Conservation (phyloP, 2,797 vertebrate genomes). For the Notolabrus celidotus region DNA sequence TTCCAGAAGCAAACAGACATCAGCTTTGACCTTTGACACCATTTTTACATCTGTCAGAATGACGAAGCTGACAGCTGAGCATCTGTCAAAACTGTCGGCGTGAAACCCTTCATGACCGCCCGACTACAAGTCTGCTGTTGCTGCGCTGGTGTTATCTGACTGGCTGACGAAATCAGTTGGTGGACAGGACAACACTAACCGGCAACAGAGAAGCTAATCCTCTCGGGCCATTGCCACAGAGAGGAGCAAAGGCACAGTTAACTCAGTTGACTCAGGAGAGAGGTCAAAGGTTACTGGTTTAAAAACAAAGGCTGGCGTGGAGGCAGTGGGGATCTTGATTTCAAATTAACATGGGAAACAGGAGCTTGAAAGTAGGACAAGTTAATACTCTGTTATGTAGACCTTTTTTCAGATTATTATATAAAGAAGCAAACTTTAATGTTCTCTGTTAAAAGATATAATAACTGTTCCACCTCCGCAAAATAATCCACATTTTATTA, state of each 20-base stretch:
- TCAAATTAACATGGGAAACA: background rate
- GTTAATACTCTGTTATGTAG: background rate
- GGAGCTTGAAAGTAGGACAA: background rate
- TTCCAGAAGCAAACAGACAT: slow-evolving; percentile 42
- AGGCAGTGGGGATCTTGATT: background rate
- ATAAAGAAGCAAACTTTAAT: background rate
- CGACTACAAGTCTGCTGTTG: slow-evolving; percentile 16
- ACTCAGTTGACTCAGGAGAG: slow-evolving; percentile 21
- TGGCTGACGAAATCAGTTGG: slow-evolving; percentile 31
- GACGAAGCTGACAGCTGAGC: slow-evolving; percentile 46
- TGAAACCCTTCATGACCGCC: slow-evolving; percentile 35
- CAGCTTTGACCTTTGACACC: slow-evolving; percentile 63
- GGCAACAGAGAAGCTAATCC: slow-evolving; percentile 61
- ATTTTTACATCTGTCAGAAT: slow-evolving; percentile 61
- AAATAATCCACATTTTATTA: too few relatives aligned
- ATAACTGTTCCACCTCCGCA: too few relatives aligned
- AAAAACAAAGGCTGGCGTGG: slow-evolving; percentile 17
- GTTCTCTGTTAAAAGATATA: too few relatives aligned
- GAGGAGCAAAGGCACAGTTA: slow-evolving; percentile 32
- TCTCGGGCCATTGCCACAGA: slow-evolving; percentile 34
- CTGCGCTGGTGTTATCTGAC: slow-evolving; percentile 31
- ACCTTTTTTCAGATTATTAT: background rate
- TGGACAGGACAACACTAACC: slow-evolving; percentile 46
- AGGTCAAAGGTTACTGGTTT: slow-evolving; percentile 43
- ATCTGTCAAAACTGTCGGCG: slow-evolving; percentile 39